Base-by-base conservation (phyloP, 2,113 vertebrate species). In the Podarcis muralis region DNA sequence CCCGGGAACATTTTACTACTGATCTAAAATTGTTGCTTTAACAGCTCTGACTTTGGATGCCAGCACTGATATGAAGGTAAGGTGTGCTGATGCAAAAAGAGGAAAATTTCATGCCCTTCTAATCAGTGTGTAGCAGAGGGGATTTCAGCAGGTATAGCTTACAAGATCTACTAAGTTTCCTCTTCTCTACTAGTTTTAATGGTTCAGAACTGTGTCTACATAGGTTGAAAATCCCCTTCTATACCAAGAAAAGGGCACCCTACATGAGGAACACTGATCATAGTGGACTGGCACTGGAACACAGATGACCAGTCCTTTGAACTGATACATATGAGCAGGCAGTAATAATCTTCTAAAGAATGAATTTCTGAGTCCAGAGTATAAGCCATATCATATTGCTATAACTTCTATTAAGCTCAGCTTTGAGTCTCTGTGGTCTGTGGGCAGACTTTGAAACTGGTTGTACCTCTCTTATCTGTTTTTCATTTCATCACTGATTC, bases 401-500 rank as follows among this genome's bases (percentile, higher is more conserved):
- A 16, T 27, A 1, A 32, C n/a, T 65, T 18, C n/a, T 85, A 15
- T 27, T 3, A 77, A 43, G 35, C 4, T 66, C 25, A 69, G 35
- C 25, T 83, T 69, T 68, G 37, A 15, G 7, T 69, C 25, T 43
- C 23, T n/a, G 7, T 22, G 0, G 72, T 22, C 57, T 22, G 11
- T 37, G 59, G 57, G 57, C n/a, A 37, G 25, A 66, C 57, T 65
- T 86, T 65, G 59, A 86, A 86, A 86, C 23, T 76, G 57, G 25
- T 89, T 72, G 9, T 69, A n/a, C n/a, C 83, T 62, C 13, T 62
- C 59, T 32, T 79, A 90, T 84, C 80, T 88, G 79, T 0, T 78
- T 87, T 89, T 90, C 86, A 94, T 87, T 87, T 32, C 27, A 80
- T 89, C 81, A 85, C 89, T 25, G 78, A 91, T 86, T 78, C 25